phyloP scores from a whole-genome alignment of 2,113 vertebrate genomes.

The Rhadina sibilatrix region DNA sequence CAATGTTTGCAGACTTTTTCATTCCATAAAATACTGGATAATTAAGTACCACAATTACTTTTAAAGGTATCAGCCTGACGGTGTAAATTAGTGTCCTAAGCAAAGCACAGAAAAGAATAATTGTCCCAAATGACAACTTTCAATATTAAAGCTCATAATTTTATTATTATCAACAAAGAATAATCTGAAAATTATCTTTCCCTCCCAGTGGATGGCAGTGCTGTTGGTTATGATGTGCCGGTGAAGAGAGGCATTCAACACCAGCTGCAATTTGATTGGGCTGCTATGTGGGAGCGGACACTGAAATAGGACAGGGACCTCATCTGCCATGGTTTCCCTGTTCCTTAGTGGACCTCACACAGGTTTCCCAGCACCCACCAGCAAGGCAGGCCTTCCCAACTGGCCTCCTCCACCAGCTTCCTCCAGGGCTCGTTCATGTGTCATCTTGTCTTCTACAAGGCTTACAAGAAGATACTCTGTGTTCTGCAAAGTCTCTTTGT shows the following conservation, averaged over 20 bases:
- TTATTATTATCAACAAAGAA: background rate
- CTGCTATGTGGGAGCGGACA: fast-evolving
- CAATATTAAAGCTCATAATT: background rate
- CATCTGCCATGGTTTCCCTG: background rate
- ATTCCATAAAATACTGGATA: background rate
- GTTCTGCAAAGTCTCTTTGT: background rate
- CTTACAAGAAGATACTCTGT: fast-evolving
- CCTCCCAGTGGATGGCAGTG: background rate
- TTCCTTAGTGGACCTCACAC: fast-evolving
- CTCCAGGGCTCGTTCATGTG: fast-evolving
- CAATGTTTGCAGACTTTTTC: slow-evolving; percentile 3
- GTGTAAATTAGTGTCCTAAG: slow-evolving; percentile 12
- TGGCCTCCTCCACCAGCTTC: fast-evolving
- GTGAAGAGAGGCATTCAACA: background rate
- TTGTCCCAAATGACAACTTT: background rate
- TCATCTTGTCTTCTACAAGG: background rate
- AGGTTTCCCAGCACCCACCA: background rate
- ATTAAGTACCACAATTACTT: background rate
- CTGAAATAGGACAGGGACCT: background rate
- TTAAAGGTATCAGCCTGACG: background rate
- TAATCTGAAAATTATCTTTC: background rate
- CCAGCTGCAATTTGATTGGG: background rate
- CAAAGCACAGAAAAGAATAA: background rate
- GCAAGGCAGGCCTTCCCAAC: background rate
- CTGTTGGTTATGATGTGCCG: background rate